phyloP scores from a whole-genome alignment of 1,140 invertebrate genomes.

The Scaptomyza graminum region DNA sequence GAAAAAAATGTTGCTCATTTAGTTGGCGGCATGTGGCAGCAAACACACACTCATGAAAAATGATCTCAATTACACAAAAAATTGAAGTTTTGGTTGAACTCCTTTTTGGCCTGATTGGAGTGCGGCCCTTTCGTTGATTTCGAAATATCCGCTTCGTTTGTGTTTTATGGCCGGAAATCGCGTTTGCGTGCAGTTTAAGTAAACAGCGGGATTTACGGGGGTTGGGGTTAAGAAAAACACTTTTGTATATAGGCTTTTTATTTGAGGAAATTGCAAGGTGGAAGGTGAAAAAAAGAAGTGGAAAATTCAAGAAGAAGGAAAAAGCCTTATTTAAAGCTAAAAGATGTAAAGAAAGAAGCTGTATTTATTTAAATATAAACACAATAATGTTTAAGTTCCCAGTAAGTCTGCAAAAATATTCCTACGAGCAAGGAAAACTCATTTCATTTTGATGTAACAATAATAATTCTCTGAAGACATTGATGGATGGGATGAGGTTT shows the following conservation, averaged over 20 bases:
- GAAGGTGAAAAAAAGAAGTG: no score
- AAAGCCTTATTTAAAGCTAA: no score
- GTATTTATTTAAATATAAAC: no score
- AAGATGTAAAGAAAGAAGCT: no score
- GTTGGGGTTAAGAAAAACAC: constrained; percentile 12
- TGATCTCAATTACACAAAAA: constrained; percentile 31
- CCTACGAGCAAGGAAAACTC: no score
- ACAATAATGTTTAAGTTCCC: no score
- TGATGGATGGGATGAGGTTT: no score
- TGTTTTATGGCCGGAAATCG: constrained; percentile 56
- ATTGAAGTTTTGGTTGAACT: constrained; percentile 26
- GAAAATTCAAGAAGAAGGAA: no score
- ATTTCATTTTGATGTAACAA: no score
- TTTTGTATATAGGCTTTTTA: constrained; percentile 18
- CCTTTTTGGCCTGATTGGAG: constrained; percentile 40
- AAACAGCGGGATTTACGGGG: constrained; percentile 31
- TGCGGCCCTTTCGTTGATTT: constrained; percentile 25
- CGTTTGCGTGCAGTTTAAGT: constrained; percentile 59
- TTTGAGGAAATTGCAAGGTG: constrained; percentile 25
- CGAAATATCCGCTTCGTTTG: constrained; percentile 27
- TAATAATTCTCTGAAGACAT: no score
- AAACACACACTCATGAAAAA: constrained; percentile 2
- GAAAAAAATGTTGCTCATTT: constrained; percentile 52
- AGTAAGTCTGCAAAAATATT: no score
- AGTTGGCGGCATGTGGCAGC: neutral